Evolutionary conservation across 2,797 vertebrate species (phyloP).

Genomic region (Furcifer pardalis): DNA sequence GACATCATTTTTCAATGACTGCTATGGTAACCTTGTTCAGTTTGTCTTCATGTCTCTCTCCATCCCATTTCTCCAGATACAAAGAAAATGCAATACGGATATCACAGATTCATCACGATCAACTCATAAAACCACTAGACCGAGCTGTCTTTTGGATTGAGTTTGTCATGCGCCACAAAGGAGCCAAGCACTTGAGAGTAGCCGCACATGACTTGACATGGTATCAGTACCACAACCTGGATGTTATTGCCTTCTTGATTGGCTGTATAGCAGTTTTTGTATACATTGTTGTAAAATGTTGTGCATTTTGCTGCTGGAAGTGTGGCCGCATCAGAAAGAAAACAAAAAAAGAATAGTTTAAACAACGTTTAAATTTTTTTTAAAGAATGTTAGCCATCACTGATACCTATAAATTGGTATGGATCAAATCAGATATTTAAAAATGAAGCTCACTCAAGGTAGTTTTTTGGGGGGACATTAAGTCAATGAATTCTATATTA

Average conservation of each 20-base stretch:
- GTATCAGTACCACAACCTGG: conserved; percentile 84
- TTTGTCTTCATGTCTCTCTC: not conserved
- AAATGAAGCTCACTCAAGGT: too few species aligned
- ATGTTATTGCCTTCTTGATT: conserved; percentile 78
- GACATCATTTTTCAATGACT: not conserved
- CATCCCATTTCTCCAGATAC: conserved; percentile 70
- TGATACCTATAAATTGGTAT: too few species aligned
- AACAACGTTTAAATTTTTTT: too few species aligned
- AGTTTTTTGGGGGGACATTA: too few species aligned
- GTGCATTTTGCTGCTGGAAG: conserved; percentile 58
- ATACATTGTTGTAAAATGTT: conserved; percentile 58
- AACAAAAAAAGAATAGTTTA: conserved; percentile 61
- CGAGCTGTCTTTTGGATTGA: conserved; percentile 85
- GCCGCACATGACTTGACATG: conserved; percentile 81
- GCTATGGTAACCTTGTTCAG: not conserved
- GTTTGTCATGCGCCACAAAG: conserved; percentile 84
- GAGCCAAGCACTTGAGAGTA: conserved; percentile 81
- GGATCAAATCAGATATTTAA: too few species aligned
- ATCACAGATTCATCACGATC: conserved; percentile 83
- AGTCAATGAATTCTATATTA: too few species aligned
- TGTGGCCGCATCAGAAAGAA: conserved; percentile 46
- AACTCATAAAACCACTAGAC: conserved; percentile 79
- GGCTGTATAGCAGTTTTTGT: conserved; percentile 46
- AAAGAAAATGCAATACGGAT: conserved; percentile 77
- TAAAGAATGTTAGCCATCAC: too few species aligned